A percentile compares a stretch with the other conserved stretches of the same genome.
Evolutionary conservation across 2,888 invertebrate species (phyloP).

Genomic region (Galerucella calmariensis): DNA sequence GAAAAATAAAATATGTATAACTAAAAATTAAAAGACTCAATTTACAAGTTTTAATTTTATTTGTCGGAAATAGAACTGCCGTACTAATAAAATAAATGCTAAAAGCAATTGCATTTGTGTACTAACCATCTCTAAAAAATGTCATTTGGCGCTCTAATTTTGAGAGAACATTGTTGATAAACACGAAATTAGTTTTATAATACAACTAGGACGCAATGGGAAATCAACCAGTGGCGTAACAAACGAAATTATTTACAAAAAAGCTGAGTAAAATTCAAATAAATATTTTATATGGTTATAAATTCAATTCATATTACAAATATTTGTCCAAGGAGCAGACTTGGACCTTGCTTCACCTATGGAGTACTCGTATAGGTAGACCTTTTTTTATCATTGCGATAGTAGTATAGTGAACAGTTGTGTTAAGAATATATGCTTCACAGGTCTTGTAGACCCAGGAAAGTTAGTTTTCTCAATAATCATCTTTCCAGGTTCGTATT

Average conservation of each 20-base stretch:
- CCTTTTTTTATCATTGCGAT: too few relatives aligned
- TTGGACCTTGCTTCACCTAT: too few relatives aligned
- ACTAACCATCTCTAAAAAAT: conserved; percentile 16
- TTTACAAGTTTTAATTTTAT: neutral
- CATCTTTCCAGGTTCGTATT: too few relatives aligned
- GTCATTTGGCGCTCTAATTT: conserved; percentile 13
- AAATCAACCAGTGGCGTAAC: neutral
- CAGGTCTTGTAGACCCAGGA: too few relatives aligned
- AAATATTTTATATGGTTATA: neutral
- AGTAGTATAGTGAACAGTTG: too few relatives aligned
- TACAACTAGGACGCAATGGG: neutral
- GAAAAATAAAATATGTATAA: neutral
- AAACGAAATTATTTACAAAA: too few relatives aligned
- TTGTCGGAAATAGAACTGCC: neutral
- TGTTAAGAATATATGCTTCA: too few relatives aligned
- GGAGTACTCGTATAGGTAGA: too few relatives aligned
- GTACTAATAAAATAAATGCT: conserved; percentile 7
- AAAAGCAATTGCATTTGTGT: neutral
- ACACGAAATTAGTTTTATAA: conserved; percentile 13
- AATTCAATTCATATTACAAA: too few relatives aligned
- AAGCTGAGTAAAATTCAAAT: neutral
- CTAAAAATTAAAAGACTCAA: neutral
- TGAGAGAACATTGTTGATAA: conserved; percentile 15
- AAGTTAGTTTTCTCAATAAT: too few relatives aligned
- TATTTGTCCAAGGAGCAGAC: too few relatives aligned